phyloP scores from a whole-genome alignment of 2,888 invertebrate species.

The Rhagonycha fulva region DNA sequence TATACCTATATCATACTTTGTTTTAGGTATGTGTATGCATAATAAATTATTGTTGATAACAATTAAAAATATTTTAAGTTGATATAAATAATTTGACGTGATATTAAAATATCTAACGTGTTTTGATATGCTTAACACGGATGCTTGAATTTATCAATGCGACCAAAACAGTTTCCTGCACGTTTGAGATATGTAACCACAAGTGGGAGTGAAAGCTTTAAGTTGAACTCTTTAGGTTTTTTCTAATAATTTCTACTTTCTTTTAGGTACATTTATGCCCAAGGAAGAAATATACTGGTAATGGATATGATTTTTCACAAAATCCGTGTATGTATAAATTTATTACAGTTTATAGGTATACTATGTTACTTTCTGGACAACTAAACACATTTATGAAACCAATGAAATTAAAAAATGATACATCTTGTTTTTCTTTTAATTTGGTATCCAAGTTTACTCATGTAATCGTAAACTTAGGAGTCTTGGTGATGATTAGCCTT shows the following conservation, averaged over 20 bases:
- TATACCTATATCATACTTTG: not conserved
- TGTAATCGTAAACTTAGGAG: too few species aligned
- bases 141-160: constrained; percentile 34
- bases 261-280: not conserved
- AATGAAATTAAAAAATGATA: too few species aligned
- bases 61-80: not conserved
- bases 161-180: constrained; percentile 36
- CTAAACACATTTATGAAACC: too few species aligned
- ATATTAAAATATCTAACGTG: constrained; percentile 31
- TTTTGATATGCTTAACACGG: constrained; percentile 28
- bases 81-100: constrained; percentile 18
- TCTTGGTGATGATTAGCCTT: too few species aligned
- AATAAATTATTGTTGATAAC: not conserved
- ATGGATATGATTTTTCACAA: too few species aligned
- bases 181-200: constrained; percentile 31
- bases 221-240: not conserved
- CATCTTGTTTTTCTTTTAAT: too few species aligned
- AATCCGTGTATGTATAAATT: too few species aligned
- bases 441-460: too few species aligned
- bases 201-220: constrained; percentile 29
- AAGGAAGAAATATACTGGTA: too few species aligned
- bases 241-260: not conserved
- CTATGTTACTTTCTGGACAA: too few species aligned
- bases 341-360: too few species aligned
- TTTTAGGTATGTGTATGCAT: not conserved